These are phyloP conservation scores for Heliconius himera DNA, from an alignment of 1,140 invertebrate genomes.

Conservation along the genomic window DNA sequence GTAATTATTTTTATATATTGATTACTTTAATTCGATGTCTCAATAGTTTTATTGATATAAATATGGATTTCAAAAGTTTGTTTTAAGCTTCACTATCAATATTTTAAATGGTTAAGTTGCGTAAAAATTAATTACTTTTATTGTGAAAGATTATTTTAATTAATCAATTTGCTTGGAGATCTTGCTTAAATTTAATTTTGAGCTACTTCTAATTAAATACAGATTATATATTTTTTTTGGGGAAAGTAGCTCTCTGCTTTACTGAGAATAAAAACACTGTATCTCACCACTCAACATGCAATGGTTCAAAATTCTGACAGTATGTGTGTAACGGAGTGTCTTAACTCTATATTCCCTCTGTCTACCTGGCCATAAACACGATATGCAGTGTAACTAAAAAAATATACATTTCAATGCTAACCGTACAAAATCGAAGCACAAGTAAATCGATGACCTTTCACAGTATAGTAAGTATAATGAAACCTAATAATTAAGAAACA, in stretches of 20 bases:
- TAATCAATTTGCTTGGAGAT: slow-evolving; percentile 17
- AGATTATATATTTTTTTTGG: background rate
- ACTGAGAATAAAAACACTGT: too few relatives aligned
- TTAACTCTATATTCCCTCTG: too few relatives aligned
- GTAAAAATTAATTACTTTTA: slow-evolving; percentile 24
- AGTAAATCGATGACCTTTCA: slow-evolving; percentile 48
- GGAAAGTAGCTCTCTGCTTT: too few relatives aligned
- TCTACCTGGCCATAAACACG: too few relatives aligned
- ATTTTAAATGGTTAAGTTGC: slow-evolving; percentile 33
- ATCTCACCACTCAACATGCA: too few relatives aligned
- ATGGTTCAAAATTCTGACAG: too few relatives aligned
- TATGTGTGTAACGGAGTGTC: too few relatives aligned
- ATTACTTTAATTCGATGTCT: slow-evolving; percentile 45
- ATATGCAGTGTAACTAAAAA: too few relatives aligned
- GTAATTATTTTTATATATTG: slow-evolving; percentile 52
- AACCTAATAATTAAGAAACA: slow-evolving; percentile 60
- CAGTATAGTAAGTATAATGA: slow-evolving; percentile 46
- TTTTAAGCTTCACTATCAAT: slow-evolving; percentile 61
- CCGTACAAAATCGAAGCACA: slow-evolving; percentile 33
- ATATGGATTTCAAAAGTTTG: slow-evolving; percentile 52
- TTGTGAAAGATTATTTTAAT: slow-evolving; percentile 15
- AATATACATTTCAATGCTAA: slow-evolving; percentile 27
- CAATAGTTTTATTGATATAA: slow-evolving; percentile 53
- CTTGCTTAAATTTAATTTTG: background rate
- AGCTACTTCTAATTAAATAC: slow-evolving; percentile 8